These are phyloP conservation scores for Peromyscus nudipes DNA, from an alignment of 2,797 vertebrate species.

Conservation along the genomic window DNA sequence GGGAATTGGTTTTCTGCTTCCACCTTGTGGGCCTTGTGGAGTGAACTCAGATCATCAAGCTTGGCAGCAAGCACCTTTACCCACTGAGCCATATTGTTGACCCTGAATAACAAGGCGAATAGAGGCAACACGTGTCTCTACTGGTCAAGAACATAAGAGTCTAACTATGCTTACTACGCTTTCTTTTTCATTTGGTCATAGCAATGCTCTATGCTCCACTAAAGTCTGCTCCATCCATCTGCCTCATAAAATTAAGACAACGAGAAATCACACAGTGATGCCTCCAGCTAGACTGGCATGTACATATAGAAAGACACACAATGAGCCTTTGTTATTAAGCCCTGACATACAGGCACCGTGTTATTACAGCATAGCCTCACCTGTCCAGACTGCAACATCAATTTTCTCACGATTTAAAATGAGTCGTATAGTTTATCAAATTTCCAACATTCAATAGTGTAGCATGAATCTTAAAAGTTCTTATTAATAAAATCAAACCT, in stretches of 20 bases:
- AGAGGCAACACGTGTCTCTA: not conserved
- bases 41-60: not conserved
- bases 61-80: not conserved
- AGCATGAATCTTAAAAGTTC: no score
- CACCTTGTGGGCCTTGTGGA: not conserved
- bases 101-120: not conserved
- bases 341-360: not conserved
- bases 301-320: not conserved
- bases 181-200: not conserved
- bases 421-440: not conserved
- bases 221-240: not conserved
- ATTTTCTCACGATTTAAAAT: not conserved
- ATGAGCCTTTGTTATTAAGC: not conserved
- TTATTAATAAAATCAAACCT: no score
- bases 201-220: no score
- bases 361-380: not conserved
- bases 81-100: not conserved
- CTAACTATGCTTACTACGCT: not conserved
- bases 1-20: not conserved
- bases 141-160: not conserved
- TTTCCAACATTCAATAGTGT: not conserved
- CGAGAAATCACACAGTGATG: not conserved
- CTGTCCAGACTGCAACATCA: not conserved
- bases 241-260: not conserved
- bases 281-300: not conserved